Percentiles rank a stretch among this genome's conserved stretches.
Evolutionary conservation across 2,113 vertebrate species (phyloP).

Genomic region (Salvator merianae): DNA sequence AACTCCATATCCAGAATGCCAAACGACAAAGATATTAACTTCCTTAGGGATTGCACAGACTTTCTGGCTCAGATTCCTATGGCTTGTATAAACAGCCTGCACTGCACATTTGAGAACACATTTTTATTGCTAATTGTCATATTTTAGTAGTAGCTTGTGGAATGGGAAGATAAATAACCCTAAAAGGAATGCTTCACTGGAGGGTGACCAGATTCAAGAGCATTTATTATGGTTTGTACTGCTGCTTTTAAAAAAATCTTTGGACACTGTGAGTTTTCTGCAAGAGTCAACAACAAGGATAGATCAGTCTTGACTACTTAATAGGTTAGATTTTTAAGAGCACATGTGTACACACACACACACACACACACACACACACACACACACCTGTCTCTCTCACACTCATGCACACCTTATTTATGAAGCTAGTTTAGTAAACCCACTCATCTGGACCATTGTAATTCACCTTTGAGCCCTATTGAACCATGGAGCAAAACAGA

Average conservation of each 20-base stretch:
- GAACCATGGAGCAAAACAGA: not conserved
- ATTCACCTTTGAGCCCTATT: not conserved
- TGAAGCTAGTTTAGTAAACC: not conserved
- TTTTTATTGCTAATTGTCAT: conserved; percentile 13
- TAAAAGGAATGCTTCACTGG: not conserved
- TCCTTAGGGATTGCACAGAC: too few relatives aligned
- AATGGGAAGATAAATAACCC: conserved; percentile 5
- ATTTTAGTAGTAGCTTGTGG: not conserved
- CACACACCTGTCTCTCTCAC: too few relatives aligned
- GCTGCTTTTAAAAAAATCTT: not conserved
- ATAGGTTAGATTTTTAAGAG: conserved; percentile 2
- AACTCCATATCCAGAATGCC: not conserved
- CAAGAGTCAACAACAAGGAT: not conserved
- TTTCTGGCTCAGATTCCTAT: not conserved
- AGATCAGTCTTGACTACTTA: not conserved
- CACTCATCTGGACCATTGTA: not conserved
- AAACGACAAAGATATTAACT: not conserved
- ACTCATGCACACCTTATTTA: not conserved
- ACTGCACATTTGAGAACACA: not conserved
- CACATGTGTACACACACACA: not conserved
- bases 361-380: too few relatives aligned
- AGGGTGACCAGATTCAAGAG: not conserved
- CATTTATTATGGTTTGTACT: not conserved
- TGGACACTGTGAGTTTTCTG: not conserved
- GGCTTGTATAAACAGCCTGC: not conserved